Conservation (phyloP, 1,140 invertebrate species). For the Meloidogyne floridensis region DNA sequence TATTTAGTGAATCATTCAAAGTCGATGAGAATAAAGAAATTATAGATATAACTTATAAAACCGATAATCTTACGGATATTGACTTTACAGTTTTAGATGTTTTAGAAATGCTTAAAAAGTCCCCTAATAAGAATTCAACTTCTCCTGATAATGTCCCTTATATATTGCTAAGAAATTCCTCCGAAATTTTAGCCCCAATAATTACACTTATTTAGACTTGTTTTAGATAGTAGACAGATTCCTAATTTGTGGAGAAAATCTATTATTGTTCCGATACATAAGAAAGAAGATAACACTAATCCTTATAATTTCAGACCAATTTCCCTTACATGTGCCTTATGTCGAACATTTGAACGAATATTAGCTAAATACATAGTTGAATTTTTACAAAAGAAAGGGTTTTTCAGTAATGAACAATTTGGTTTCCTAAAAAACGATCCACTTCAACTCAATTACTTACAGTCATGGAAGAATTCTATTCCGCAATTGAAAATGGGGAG, state of each 20-base stretch:
- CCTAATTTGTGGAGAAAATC: constrained; percentile 4
- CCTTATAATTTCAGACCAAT: constrained; percentile 21
- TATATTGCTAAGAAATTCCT: constrained; percentile 9
- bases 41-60: not conserved
- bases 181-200: not conserved
- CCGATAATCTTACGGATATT: not conserved
- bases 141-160: constrained; percentile 22
- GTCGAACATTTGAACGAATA: constrained; percentile 6
- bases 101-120: constrained; percentile 2
- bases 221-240: not conserved
- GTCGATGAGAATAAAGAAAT: not conserved
- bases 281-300: constrained; percentile 5
- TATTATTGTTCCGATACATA: constrained; percentile 14
- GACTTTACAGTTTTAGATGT: not conserved
- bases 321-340: constrained; percentile 15
- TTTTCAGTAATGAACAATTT: constrained; percentile 15
- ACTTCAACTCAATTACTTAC: constrained; percentile 14
- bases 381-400: constrained; percentile 1
- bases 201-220: not conserved
- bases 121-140: constrained; percentile 16
- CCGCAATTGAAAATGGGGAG: not conserved
- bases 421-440: constrained; percentile 18
- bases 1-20: constrained; percentile 1
- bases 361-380: not conserved
- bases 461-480: not conserved